A percentile compares a stretch with the other conserved stretches of the same genome.
Evolutionary conservation across 2,888 invertebrate species (phyloP).

Genomic region (Dysmachus trigonus): DNA sequence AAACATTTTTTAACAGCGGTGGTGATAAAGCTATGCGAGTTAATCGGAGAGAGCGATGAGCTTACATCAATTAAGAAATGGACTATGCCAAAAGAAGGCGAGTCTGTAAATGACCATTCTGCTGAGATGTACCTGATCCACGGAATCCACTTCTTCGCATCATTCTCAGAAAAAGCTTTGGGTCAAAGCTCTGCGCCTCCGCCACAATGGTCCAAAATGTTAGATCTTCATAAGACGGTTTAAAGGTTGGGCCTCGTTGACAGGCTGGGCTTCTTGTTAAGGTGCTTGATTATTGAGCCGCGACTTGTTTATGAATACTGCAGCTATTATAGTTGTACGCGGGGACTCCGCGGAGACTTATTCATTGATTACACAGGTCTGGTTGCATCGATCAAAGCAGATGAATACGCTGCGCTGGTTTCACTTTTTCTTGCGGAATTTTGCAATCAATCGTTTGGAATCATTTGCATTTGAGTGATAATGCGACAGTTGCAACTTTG

Average conservation of each 20-base stretch:
- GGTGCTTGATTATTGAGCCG: neutral
- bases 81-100: neutral
- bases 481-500: neutral
- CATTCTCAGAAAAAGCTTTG: conserved; percentile 21
- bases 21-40: neutral
- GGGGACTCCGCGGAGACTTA: neutral
- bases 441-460: neutral
- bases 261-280: neutral
- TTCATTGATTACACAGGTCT: neutral
- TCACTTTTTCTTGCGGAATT: neutral
- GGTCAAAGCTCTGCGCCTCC: conserved; percentile 12
- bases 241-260: neutral
- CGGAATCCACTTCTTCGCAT: neutral
- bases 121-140: neutral
- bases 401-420: neutral
- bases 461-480: conserved; percentile 2
- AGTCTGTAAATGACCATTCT: neutral
- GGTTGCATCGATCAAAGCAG: neutral
- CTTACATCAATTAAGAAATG: conserved; percentile 10
- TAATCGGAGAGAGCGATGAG: conserved; percentile 6
- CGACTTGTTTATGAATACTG: neutral
- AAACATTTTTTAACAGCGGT: neutral
- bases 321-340: neutral
- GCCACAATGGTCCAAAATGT: neutral
- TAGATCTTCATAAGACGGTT: neutral